Evolutionary conservation across 1,140 invertebrate genomes (phyloP).

Genomic region (Heterodera schachtii): DNA sequence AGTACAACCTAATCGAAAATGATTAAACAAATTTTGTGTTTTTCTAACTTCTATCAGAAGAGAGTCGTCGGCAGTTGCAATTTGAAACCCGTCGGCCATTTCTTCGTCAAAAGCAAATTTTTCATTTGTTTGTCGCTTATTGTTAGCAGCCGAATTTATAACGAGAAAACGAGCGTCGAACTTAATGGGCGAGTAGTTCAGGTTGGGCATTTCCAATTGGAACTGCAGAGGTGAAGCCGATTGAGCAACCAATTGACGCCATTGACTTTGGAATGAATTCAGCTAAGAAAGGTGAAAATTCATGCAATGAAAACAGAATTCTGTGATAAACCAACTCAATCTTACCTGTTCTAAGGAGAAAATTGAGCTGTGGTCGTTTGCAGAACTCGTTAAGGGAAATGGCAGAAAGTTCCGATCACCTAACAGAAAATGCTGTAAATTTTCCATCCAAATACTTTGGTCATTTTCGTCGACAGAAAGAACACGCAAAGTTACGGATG

Average conservation of each 20-base stretch:
- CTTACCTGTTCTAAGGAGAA: neutral
- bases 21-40: neutral
- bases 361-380: neutral
- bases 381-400: slow-evolving; percentile 4
- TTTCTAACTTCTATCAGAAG: slow-evolving; percentile 14
- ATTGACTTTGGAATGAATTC: neutral
- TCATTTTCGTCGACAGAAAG: neutral
- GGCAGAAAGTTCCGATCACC: neutral
- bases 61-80: slow-evolving; percentile 4
- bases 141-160: neutral
- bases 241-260: neutral
- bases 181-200: neutral
- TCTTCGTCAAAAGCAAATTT: neutral
- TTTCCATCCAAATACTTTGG: neutral
- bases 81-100: neutral
- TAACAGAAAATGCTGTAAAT: slow-evolving; percentile 1
- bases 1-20: neutral
- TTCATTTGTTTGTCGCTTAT: neutral
- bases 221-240: neutral
- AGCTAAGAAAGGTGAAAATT: neutral
- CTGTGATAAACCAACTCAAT: too few species aligned
- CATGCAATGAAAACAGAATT: neutral
- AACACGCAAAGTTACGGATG: neutral
- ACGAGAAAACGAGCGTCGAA: neutral
- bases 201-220: neutral